Percentiles rank a stretch among this genome's conserved stretches.
phyloP scores from a whole-genome alignment of 2,797 vertebrate genomes.

The Rousettus madagascariensis region DNA sequence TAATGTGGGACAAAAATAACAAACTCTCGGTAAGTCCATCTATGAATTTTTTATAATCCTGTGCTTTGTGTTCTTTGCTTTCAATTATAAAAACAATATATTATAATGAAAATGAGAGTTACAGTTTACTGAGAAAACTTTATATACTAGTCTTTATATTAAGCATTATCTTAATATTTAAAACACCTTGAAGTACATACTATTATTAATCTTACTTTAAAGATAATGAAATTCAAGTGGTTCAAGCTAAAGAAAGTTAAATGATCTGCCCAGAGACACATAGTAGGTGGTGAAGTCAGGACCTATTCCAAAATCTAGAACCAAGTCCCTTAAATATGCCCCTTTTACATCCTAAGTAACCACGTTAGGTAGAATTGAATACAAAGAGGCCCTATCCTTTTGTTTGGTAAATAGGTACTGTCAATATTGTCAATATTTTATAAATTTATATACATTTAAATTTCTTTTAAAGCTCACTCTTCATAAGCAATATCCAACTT shows the following conservation, averaged over 20 bases:
- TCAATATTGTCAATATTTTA: constrained; percentile 16
- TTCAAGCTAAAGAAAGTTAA: not conserved
- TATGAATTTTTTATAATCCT: not conserved
- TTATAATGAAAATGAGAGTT: not conserved
- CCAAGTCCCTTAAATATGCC: not conserved
- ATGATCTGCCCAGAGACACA: not conserved
- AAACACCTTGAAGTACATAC: not conserved
- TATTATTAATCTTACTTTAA: not conserved
- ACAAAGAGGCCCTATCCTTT: not conserved
- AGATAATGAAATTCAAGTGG: not conserved
- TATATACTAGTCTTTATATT: not conserved
- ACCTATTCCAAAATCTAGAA: not conserved
- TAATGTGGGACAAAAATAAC: constrained; percentile 85
- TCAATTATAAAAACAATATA: constrained; percentile 4
- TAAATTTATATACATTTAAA: constrained; percentile 16
- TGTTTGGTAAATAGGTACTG: not conserved
- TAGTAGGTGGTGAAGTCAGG: not conserved
- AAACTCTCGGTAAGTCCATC: constrained; percentile 84
- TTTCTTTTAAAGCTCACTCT: constrained; percentile 74
- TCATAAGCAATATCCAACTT: constrained; percentile 70
- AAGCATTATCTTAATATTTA: not conserved
- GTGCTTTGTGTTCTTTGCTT: not conserved
- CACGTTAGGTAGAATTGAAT: not conserved
- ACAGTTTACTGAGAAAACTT: not conserved
- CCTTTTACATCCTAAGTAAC: not conserved